Evolutionary conservation across 2,888 invertebrate species (phyloP).

Genomic region (Andricus curvator): DNA sequence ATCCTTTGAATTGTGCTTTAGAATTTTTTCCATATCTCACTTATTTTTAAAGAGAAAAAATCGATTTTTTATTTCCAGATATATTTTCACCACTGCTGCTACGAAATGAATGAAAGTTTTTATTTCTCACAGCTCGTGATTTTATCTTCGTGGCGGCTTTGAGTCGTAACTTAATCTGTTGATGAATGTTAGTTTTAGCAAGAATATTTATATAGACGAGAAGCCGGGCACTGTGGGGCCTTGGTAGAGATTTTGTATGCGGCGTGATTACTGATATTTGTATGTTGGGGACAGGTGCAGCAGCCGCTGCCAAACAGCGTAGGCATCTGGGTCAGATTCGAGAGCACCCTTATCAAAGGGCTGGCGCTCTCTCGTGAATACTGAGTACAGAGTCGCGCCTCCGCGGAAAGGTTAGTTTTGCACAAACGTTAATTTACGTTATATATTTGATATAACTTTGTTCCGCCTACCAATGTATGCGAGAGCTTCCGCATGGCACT

Average conservation of each 20-base stretch:
- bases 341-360: conserved; percentile 99
- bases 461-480: conserved; percentile 60
- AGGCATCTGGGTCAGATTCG: conserved; percentile 92
- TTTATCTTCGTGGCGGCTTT: conserved; percentile 32
- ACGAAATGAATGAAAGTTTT: conserved; percentile 27
- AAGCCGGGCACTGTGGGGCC: conserved; percentile 20
- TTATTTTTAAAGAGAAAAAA: no score
- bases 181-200: conserved; percentile 35
- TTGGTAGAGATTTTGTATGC: conserved; percentile 32
- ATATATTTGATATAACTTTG: conserved; percentile 47
- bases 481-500: conserved; percentile 46
- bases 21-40: no score
- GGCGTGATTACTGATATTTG: conserved; percentile 60
- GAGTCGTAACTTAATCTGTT: conserved; percentile 16
- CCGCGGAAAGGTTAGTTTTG: conserved; percentile 78
- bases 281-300: conserved; percentile 88
- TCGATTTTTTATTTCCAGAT: no score
- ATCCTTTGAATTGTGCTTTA: no score
- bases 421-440: conserved; percentile 68
- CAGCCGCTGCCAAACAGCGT: conserved; percentile 89
- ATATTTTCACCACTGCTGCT: no score
- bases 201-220: conserved; percentile 29
- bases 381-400: conserved; percentile 72
- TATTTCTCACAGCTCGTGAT: conserved; percentile 38
- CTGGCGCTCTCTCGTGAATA: conserved; percentile 87